A percentile compares a stretch with the other conserved stretches of the same genome.
Evolutionary conservation across 2,113 vertebrate species (phyloP).

Genomic region (Stercorarius parasiticus): DNA sequence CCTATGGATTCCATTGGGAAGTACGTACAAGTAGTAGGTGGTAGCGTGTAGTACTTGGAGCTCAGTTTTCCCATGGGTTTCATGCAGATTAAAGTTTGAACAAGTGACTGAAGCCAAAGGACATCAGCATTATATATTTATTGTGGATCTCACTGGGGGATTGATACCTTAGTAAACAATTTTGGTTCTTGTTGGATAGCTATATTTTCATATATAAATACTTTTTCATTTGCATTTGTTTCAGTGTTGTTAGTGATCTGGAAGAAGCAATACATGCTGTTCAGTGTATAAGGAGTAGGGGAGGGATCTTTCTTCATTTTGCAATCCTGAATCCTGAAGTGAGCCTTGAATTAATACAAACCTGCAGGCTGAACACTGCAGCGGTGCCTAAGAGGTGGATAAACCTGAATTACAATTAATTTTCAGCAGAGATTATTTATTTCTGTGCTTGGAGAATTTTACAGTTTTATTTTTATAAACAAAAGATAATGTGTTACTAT

Average conservation of each 20-base stretch:
- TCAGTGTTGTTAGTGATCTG: neutral
- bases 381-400: neutral
- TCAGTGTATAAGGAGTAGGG: neutral
- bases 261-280: neutral
- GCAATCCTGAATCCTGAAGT: neutral
- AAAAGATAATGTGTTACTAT: neutral
- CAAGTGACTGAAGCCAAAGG: neutral
- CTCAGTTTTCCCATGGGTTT: neutral
- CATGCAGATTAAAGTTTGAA: neutral
- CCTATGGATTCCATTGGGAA: neutral
- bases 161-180: neutral
- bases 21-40: neutral
- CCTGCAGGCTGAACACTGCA: neutral
- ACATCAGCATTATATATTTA: neutral
- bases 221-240: neutral
- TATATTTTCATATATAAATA: conserved; percentile 4
- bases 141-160: neutral
- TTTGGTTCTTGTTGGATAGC: neutral
- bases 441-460: neutral
- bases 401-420: neutral
- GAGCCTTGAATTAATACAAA: neutral
- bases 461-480: neutral
- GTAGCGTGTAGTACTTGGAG: neutral
- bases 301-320: neutral
- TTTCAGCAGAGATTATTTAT: neutral